phyloP scores from a whole-genome alignment of 2,888 invertebrate genomes.

The Athalia circularis region DNA sequence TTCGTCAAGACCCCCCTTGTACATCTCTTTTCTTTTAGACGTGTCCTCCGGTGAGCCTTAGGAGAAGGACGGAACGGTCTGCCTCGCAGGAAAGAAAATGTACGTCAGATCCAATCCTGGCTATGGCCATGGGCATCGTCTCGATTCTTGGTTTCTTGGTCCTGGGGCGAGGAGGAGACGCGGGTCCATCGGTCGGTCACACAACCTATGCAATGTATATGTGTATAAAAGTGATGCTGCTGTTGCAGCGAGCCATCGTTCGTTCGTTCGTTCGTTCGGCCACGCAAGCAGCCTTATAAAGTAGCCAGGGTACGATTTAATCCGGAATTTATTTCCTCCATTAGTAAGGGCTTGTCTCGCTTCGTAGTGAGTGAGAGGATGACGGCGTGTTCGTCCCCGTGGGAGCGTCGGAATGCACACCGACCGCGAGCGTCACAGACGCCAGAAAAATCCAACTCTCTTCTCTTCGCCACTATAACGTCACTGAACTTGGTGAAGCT shows the following conservation, averaged over 20 bases:
- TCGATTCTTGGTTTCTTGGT: too few relatives aligned
- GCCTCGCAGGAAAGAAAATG: constrained; percentile 22
- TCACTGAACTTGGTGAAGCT: not conserved
- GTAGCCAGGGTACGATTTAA: constrained; percentile 73
- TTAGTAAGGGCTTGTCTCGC: constrained; percentile 74
- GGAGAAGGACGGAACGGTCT: constrained; percentile 10
- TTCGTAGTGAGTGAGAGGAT: constrained; percentile 71
- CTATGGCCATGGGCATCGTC: not conserved
- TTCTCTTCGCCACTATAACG: constrained; percentile 44
- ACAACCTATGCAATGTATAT: not conserved
- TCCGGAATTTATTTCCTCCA: constrained; percentile 74
- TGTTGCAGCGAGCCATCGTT: too few relatives aligned
- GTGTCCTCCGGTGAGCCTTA: constrained; percentile 11
- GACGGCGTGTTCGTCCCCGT: constrained; percentile 65
- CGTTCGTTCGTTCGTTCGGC: constrained; percentile 20
- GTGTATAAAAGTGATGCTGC: too few relatives aligned
- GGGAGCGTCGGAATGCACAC: constrained; percentile 68
- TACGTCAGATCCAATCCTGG: constrained; percentile 19
- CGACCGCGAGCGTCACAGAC: constrained; percentile 48
- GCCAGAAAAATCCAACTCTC: constrained; percentile 37
- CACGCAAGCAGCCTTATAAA: constrained; percentile 72
- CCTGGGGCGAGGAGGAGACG: not conserved
- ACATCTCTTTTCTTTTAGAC: not conserved
- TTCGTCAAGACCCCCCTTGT: constrained; percentile 37
- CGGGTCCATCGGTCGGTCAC: not conserved